phyloP scores from a whole-genome alignment of 2,888 invertebrate species.

The Oxytorus armatus region DNA sequence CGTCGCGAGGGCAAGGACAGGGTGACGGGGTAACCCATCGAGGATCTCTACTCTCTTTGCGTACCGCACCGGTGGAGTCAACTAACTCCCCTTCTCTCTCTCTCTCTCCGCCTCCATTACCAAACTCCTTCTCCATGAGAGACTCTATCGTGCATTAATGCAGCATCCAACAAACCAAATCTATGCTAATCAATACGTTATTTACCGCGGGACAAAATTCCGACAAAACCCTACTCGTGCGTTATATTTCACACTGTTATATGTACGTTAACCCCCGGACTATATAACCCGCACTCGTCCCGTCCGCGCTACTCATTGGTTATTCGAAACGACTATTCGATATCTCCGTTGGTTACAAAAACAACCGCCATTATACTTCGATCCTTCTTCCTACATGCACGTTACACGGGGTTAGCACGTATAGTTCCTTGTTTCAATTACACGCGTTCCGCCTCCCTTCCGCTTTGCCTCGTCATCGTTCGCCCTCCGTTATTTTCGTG shows the following conservation, averaged over 20 bases:
- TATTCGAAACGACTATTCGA: conserved; percentile 20
- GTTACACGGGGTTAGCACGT: too few species aligned
- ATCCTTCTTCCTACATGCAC: neutral
- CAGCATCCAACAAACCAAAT: conserved; percentile 32
- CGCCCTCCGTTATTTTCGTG: too few species aligned
- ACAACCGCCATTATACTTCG: conserved; percentile 6
- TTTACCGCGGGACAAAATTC: conserved; percentile 25
- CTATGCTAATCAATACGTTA: conserved; percentile 51
- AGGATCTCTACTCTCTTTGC: conserved; percentile 26
- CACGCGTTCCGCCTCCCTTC: neutral
- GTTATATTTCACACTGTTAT: neutral
- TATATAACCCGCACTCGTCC: conserved; percentile 11
- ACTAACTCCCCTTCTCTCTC: conserved; percentile 6
- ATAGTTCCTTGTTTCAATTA: conserved; percentile 1
- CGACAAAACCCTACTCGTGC: neutral
- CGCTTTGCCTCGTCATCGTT: conserved; percentile 3
- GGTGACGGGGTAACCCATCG: conserved; percentile 26
- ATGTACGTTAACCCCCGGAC: too few species aligned
- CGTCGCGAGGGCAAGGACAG: conserved; percentile 20
- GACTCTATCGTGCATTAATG: conserved; percentile 29
- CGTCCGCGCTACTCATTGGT: too few species aligned
- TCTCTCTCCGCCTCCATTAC: neutral
- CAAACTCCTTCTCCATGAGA: conserved; percentile 14
- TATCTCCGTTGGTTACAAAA: neutral
- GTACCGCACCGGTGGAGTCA: conserved; percentile 5